Base-by-base conservation (phyloP, 2,113 vertebrate genomes). In the Haemorhous mexicanus region DNA sequence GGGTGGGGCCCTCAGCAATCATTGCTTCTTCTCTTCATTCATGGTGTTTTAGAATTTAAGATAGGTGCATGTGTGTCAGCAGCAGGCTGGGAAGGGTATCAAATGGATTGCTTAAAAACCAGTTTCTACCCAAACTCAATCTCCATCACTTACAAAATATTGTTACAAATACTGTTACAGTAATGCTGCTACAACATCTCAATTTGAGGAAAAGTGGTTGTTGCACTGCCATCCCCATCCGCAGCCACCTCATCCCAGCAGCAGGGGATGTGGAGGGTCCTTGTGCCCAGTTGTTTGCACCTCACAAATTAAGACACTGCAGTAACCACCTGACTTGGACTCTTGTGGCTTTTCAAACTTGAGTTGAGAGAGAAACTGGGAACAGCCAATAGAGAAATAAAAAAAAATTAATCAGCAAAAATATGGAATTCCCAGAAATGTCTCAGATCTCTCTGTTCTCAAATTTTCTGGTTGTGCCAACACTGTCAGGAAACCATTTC, bases 1-100 rank as follows among this genome's bases (percentile, higher is more conserved):
- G 2, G 27, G 75, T 0, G 0, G 74, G 73, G 43, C 11, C 33
- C 28, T 27, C 44, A 58, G 33, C 1, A 8, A 52, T 52, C 55
- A 16, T 11, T 78, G 43, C 21, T 35, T 82, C 39, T 88, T 59
- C 4, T 3, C 28, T 88, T 64, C 30, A 63, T 52, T 79, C 53
- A 23, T 73, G 22, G 4, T 69, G 27, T 77, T 79, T 52, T 9
- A n/a, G 73, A 55, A 80, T 77, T 27, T 41, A 46, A 43, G 53
- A 30, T 50, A 37, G 4, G 11, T 3, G 11, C 0, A 5, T 23
- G 35, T 58, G 16, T 53, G 67, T 37, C 53, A 68, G 49, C 9
- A 68, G 44, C 0, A 0, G 26, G 22, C 41, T 62, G 50, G 44
- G 33, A 52, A 21, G 59, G 28, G 12, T 50, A 59, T 39, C 33